phyloP scores from a whole-genome alignment of 2,113 vertebrate species.

The Anolis sagrei region DNA sequence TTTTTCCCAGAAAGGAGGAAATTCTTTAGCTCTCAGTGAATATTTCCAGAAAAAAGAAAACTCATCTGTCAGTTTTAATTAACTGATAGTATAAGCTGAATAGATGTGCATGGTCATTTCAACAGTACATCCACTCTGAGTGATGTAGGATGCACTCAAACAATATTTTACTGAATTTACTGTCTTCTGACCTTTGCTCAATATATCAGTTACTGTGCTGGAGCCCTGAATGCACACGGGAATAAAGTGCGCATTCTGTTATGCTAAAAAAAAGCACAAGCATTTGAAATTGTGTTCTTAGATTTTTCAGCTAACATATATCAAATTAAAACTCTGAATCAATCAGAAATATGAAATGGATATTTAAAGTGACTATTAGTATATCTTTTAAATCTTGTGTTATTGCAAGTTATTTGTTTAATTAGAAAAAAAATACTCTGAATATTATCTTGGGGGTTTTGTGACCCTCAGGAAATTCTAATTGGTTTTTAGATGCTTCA shows the following conservation, averaged over 20 bases:
- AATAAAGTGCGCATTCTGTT: not conserved
- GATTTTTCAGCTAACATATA: too few species aligned
- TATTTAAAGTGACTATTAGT: too few species aligned
- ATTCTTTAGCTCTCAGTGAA: constrained; percentile 1
- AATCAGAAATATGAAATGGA: too few species aligned
- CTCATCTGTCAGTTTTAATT: not conserved
- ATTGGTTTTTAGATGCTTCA: too few species aligned
- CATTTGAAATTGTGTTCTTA: too few species aligned
- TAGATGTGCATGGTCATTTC: constrained; percentile 20
- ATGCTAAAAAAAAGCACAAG: too few species aligned
- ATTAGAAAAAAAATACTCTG: too few species aligned
- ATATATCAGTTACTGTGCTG: not conserved
- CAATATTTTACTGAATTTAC: not conserved
- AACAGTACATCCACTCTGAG: constrained; percentile 22
- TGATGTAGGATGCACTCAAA: constrained; percentile 8
- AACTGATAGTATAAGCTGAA: constrained; percentile 5
- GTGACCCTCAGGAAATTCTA: too few species aligned
- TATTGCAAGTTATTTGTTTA: too few species aligned
- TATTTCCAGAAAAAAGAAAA: constrained; percentile 28
- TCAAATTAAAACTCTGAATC: too few species aligned
- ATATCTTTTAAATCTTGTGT: too few species aligned
- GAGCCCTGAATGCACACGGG: not conserved
- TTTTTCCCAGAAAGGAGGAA: constrained; percentile 42
- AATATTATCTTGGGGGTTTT: too few species aligned
- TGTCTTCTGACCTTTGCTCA: not conserved